A percentile compares a stretch with the other conserved stretches of the same genome.
phyloP scores from a whole-genome alignment of 2,888 invertebrate genomes.

The Parnassius apollo region DNA sequence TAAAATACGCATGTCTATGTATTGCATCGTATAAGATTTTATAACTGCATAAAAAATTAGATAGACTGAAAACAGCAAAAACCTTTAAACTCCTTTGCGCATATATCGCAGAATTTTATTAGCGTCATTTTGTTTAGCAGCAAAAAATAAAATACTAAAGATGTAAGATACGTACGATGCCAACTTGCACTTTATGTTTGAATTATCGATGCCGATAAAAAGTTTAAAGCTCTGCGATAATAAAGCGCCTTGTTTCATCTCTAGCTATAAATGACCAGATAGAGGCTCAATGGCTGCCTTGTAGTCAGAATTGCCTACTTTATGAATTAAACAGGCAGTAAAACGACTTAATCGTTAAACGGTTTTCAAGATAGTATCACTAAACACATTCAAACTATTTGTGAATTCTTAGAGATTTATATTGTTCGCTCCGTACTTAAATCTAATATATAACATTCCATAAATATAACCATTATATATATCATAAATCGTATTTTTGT shows the following conservation, averaged over 20 bases:
- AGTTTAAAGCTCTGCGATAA: conserved; percentile 40
- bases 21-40: too few species aligned
- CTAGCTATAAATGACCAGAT: conserved; percentile 75
- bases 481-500: too few species aligned
- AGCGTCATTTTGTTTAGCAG: neutral
- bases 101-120: too few species aligned
- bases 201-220: conserved; percentile 16
- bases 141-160: neutral
- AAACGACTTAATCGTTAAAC: conserved; percentile 38
- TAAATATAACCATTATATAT: too few species aligned
- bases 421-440: too few species aligned
- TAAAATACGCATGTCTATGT: conserved; percentile 36
- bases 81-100: too few species aligned
- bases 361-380: neutral
- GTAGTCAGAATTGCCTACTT: conserved; percentile 73
- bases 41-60: too few species aligned
- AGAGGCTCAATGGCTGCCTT: conserved; percentile 73
- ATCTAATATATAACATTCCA: too few species aligned
- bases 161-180: neutral
- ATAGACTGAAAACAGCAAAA: too few species aligned
- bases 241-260: conserved; percentile 69
- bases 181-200: neutral
- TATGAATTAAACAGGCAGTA: conserved; percentile 66
- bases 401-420: too few species aligned
- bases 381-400: too few species aligned